Evolutionary conservation across 2,888 invertebrate species (phyloP).

Genomic region (Serrognathus titanus): DNA sequence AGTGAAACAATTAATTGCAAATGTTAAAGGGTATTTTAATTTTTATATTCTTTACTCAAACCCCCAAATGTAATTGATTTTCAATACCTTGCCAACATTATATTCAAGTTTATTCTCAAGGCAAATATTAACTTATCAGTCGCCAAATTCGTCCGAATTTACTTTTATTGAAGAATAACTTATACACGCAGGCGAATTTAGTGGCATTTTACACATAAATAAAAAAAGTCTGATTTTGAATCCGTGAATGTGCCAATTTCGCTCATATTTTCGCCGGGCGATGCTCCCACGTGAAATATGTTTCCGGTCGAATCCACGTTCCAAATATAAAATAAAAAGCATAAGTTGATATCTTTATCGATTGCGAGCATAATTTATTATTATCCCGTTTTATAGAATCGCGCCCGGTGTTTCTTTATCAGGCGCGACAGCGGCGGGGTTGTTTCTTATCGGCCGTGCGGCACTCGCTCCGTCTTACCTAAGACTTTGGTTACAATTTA

Average conservation of each 20-base stretch:
- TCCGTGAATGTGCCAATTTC: neutral
- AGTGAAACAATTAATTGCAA: too few species aligned
- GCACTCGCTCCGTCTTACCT: conserved; percentile 19
- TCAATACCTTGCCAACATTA: too few species aligned
- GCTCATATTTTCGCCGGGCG: neutral
- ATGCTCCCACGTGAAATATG: conserved; percentile 14
- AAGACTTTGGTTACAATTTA: conserved; percentile 27
- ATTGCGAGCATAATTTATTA: conserved; percentile 27
- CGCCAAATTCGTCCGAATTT: too few species aligned
- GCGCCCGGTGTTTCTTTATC: conserved; percentile 9
- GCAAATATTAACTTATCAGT: too few species aligned
- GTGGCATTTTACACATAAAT: too few species aligned
- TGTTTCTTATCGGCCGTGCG: conserved; percentile 25
- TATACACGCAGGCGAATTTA: too few species aligned
- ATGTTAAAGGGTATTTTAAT: too few species aligned
- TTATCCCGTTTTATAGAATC: conserved; percentile 27
- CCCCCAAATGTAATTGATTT: too few species aligned
- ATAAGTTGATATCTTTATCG: conserved; percentile 30
- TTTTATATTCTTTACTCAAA: too few species aligned
- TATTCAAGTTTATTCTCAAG: too few species aligned
- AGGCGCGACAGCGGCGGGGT: conserved; percentile 12
- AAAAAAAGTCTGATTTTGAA: too few species aligned
- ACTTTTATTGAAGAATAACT: too few species aligned
- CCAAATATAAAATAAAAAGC: conserved; percentile 26
- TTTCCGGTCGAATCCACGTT: conserved; percentile 22